phyloP scores from a whole-genome alignment of 2,888 invertebrate genomes.

The Conchocele bisecta region DNA sequence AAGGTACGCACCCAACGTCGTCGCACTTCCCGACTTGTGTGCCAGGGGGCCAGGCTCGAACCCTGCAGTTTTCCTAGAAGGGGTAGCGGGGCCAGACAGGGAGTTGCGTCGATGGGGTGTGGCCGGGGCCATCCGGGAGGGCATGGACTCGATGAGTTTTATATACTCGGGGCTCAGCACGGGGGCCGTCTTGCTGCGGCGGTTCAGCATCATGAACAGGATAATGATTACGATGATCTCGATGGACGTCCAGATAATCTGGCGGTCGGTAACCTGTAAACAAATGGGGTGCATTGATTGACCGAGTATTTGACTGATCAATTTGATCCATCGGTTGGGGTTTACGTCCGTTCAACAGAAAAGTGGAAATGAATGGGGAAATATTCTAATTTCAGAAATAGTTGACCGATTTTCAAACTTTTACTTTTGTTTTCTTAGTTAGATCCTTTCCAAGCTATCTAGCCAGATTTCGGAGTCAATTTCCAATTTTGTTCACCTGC shows the following conservation, averaged over 20 bases:
- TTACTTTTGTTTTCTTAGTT: too few species aligned
- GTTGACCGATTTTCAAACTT: too few species aligned
- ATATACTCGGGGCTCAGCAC: slow-evolving; percentile 55
- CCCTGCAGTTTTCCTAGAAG: slow-evolving; percentile 40
- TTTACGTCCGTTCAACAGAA: neutral
- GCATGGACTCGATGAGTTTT: slow-evolving; percentile 58
- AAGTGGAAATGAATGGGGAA: neutral
- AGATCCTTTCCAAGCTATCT: too few species aligned
- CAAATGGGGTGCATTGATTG: too few species aligned
- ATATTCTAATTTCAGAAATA: too few species aligned
- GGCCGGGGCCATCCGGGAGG: slow-evolving; percentile 52
- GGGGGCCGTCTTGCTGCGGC: slow-evolving; percentile 34
- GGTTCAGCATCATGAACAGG: slow-evolving; percentile 53
- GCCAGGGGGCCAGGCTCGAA: slow-evolving; percentile 36
- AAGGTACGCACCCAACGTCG: slow-evolving; percentile 60
- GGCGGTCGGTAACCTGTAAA: slow-evolving; percentile 66
- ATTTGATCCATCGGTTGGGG: neutral
- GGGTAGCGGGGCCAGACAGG: slow-evolving; percentile 55
- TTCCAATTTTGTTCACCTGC: too few species aligned
- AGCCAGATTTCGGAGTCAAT: too few species aligned
- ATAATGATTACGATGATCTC: slow-evolving; percentile 60
- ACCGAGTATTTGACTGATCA: too few species aligned
- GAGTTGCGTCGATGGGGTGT: slow-evolving; percentile 59
- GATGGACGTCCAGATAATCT: slow-evolving; percentile 64
- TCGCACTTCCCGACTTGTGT: slow-evolving; percentile 66